Base-by-base conservation (phyloP, 1,140 invertebrate species). In the Drosophila burlai region DNA sequence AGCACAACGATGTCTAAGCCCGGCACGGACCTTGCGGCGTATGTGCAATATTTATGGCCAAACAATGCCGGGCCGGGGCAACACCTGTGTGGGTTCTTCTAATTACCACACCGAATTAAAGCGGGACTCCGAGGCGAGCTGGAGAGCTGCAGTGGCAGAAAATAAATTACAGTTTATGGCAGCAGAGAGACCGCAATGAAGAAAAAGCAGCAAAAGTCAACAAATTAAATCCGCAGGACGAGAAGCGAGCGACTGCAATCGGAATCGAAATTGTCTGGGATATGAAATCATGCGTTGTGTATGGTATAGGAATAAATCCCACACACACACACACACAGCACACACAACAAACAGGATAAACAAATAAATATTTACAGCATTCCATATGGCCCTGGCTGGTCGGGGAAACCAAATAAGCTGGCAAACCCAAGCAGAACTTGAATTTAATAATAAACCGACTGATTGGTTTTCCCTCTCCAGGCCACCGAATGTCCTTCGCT, bases 281-380 rank as follows among this genome's bases (percentile, higher is more conserved):
- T 62, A 52, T 69, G 49, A 45, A 31, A 52, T 54, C 60, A 54
- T 52, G 40, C 34, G 38, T 47, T 59, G 36, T 26, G 68, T 83
- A 65, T 77, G 62, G 76, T 46, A 71, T 80, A 63, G 45, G 87
- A 86, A 74, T 77, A 77, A 77, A 78, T 84, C 75, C 63, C 31
- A 54, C 72, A 50, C 84, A 52, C 68, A 54, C 84, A 52, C 24
- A 46, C 84, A 52, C 24, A 46, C 13, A 24, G 11, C 24, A 46
- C 21, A 47, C 49, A 52, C 49, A 18, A 13, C 49, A 18, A 52
- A 21, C 50, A 81, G 62, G 69, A 84, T 87, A 80, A 83, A 87
- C 84, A 77, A 89, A 75, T 72, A 87, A 87, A 87, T 87, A 87
- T 89, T 87, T 87, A 75, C 84, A 81, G 55, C 52, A 84, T 73